A percentile compares a stretch with the other conserved stretches of the same genome.
Evolutionary conservation across 2,888 invertebrate species (phyloP).

Genomic region (Drosophila falleni): DNA sequence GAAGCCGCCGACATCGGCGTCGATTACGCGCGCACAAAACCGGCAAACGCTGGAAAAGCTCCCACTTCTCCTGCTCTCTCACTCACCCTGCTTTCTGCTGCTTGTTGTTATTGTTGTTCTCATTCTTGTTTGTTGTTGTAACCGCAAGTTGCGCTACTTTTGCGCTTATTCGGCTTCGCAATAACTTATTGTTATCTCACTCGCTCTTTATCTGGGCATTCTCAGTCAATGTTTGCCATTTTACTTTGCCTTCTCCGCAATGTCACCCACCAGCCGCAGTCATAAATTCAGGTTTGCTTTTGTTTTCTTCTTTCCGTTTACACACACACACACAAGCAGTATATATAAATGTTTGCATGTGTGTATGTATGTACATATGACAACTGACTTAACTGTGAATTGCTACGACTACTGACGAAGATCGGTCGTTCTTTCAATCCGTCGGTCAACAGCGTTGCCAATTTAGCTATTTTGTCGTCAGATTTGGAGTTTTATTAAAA

Average conservation of each 20-base stretch:
- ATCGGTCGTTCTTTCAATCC: constrained; percentile 22
- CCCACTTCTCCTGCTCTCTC: constrained; percentile 1
- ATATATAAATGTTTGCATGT: background rate
- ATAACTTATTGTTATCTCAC: constrained; percentile 36
- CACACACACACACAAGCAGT: constrained; percentile 5
- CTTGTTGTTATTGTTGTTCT: constrained; percentile 36
- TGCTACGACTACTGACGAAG: constrained; percentile 49
- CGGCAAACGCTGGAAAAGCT: constrained; percentile 49
- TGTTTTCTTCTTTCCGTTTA: constrained; percentile 52
- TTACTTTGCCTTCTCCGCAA: constrained; percentile 50
- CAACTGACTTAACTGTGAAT: constrained; percentile 70
- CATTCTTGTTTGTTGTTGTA: constrained; percentile 47
- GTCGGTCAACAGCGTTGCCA: background rate
- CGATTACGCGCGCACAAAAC: constrained; percentile 69
- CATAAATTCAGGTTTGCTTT: constrained; percentile 67
- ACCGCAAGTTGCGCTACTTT: constrained; percentile 77
- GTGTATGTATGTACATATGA: constrained; percentile 18
- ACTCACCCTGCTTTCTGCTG: constrained; percentile 1
- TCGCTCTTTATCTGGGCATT: constrained; percentile 22
- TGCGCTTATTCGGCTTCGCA: constrained; percentile 77
- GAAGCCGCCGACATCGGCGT: constrained; percentile 33
- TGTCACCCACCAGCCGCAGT: constrained; percentile 63
- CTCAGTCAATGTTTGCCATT: constrained; percentile 48
- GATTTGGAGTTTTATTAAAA: background rate
- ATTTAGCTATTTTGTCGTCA: background rate